Base-by-base conservation (phyloP, 2,113 vertebrate species). In the Rhadina sibilatrix region DNA sequence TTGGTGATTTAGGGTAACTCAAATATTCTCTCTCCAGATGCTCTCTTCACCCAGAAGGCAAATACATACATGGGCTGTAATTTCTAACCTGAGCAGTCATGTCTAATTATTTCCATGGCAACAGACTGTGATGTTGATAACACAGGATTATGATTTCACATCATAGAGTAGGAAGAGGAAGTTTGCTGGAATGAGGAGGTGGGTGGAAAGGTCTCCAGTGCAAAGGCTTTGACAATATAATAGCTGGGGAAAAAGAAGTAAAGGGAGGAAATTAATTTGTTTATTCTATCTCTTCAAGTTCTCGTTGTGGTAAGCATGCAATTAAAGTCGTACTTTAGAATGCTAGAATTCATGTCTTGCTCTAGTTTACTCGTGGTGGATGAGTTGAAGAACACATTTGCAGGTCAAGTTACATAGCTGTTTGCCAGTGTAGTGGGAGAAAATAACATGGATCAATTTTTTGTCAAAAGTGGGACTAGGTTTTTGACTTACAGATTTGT, bases 51-150 rank as follows among this genome's bases (percentile, higher is more conserved):
- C 61, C 71, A 78, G 66, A 68, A 86, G 74, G 76, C 70, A 95
- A 95, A 79, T 50, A 35, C 74, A 77, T 91, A 72, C 24, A 92
- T 80, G 84, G 66, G 40, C 83, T 90, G 30, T 96, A 92, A 94
- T 95, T 97, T 96, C 87, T 75, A 93, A 89, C 53, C 75, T 93
- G 74, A 94, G 61, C 74, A 96, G 69, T 94, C 54, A 56, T 84
- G 30, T 90, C 69, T 97, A 95, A 95, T 98, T 97, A 97, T 87
- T 94, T 91, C 71, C 59, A 35, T 97, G 82, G 63, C 71, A 96
- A 53, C 77, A 91, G 57, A 80, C 65, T 64, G 61, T 64, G 87
- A 94, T 92, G 83, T 96, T 96, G 85, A 54, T 93, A 92, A 91
- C 83, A 78, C 53, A 95, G 61, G 90, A 83, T 95, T 93, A 53